A percentile compares a stretch with the other conserved stretches of the same genome.
Evolutionary conservation across 2,888 invertebrate genomes (phyloP).

Genomic region (Drosophila nr. perissopoda): DNA sequence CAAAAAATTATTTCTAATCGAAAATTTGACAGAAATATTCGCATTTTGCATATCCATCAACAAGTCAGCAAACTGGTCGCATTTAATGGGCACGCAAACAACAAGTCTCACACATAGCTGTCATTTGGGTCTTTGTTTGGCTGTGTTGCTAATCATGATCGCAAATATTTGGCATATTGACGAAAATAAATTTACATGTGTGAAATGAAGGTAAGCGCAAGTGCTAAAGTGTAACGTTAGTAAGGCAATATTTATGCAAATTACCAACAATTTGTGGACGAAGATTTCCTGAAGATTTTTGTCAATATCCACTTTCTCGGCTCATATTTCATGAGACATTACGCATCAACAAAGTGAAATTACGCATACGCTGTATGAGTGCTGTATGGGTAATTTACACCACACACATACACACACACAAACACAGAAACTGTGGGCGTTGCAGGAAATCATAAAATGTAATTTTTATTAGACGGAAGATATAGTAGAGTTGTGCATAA

Average conservation of each 20-base stretch:
- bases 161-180: conserved; percentile 52
- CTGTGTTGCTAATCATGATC: conserved; percentile 51
- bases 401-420: conserved; percentile 6
- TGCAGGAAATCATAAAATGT: conserved; percentile 75
- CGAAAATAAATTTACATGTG: conserved; percentile 9
- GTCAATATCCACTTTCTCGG: conserved; percentile 25
- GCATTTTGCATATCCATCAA: conserved; percentile 34
- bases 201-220: conserved; percentile 39
- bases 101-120: conserved; percentile 16
- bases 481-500: conserved; percentile 42
- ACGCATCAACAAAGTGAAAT: conserved; percentile 53
- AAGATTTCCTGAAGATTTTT: conserved; percentile 24
- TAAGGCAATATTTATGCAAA: conserved; percentile 22
- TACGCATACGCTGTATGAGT: conserved; percentile 53
- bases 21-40: conserved; percentile 5
- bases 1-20: conserved; percentile 3
- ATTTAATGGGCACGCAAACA: conserved; percentile 38
- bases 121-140: conserved; percentile 23
- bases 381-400: conserved; percentile 53
- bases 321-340: conserved; percentile 56
- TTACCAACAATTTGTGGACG: conserved; percentile 35
- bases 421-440: conserved; percentile 44
- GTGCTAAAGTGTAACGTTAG: conserved; percentile 64
- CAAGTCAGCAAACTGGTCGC: conserved; percentile 4
- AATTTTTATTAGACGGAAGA: conserved; percentile 75